Conservation (phyloP, 1,140 invertebrate genomes). For the Oryzaephilus surinamensis region DNA sequence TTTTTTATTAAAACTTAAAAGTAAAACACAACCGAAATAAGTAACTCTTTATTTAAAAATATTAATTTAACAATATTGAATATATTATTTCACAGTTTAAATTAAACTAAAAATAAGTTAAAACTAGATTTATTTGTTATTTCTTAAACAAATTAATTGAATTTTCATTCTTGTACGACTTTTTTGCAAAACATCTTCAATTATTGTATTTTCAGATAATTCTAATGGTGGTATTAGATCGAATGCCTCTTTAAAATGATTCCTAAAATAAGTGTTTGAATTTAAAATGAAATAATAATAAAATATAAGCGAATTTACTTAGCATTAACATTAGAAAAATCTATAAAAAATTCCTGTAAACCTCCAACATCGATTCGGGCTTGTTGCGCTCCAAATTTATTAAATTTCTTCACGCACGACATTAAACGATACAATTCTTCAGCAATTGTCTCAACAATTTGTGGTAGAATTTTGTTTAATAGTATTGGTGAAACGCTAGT, state of each 20-base stretch:
- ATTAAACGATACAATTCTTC: conserved; percentile 83
- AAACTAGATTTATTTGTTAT: too few species aligned
- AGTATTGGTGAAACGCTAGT: conserved; percentile 68
- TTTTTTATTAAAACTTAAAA: too few species aligned
- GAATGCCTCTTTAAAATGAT: conserved; percentile 49
- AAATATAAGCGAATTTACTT: conserved; percentile 39
- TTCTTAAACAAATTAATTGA: too few species aligned
- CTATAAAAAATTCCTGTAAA: conserved; percentile 42
- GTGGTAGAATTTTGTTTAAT: conserved; percentile 62
- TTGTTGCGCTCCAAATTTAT: conserved; percentile 55
- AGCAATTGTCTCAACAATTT: conserved; percentile 81
- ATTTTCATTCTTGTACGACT: too few species aligned
- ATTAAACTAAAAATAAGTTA: too few species aligned
- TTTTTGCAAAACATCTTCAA: too few species aligned
- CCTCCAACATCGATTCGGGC: conserved; percentile 51
- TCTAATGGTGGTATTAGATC: conserved; percentile 45
- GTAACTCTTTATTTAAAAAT: too few species aligned
- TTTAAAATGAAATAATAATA: conserved; percentile 9
- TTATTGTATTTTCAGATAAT: conserved; percentile 39
- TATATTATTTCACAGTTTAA: too few species aligned
- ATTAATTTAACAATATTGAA: too few species aligned
- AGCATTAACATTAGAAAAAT: conserved; percentile 44
- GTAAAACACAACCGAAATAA: too few species aligned
- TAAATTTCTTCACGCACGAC: conserved; percentile 65
- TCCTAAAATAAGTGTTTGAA: conserved; percentile 36